Evolutionary conservation across 2,113 vertebrate genomes (phyloP).

Genomic region (Mola mola): DNA sequence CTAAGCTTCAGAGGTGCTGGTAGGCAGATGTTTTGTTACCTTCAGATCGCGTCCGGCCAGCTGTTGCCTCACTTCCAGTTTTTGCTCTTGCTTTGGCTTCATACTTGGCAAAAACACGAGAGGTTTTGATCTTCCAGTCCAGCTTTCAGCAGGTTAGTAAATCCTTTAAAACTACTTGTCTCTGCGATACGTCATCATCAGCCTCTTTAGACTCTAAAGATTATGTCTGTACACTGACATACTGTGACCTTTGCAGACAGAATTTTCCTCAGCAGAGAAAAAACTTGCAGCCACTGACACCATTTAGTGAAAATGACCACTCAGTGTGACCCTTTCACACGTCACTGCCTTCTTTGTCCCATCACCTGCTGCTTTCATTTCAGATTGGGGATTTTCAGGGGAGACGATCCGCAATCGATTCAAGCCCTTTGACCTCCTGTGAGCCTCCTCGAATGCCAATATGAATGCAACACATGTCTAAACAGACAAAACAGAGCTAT

Average conservation of each 20-base stretch:
- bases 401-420: slow-evolving; percentile 10
- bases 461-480: slow-evolving; percentile 30
- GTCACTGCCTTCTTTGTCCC: neutral
- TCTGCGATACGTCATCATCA: neutral
- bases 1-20: neutral
- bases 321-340: slow-evolving; percentile 11
- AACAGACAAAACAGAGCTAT: slow-evolving; percentile 39
- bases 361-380: slow-evolving; percentile 52
- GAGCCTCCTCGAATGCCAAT: neutral
- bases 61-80: too few species aligned
- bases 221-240: neutral
- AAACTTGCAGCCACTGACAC: slow-evolving; percentile 4
- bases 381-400: slow-evolving; percentile 13
- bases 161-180: too few species aligned
- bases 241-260: slow-evolving; percentile 8
- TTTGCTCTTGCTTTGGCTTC: too few species aligned
- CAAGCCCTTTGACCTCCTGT: slow-evolving; percentile 35
- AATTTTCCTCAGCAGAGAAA: slow-evolving; percentile 1
- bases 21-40: neutral
- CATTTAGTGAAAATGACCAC: slow-evolving; percentile 13
- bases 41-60: too few species aligned
- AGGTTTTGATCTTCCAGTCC: too few species aligned
- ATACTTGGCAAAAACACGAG: too few species aligned
- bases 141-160: too few species aligned
- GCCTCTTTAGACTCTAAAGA: neutral